These are phyloP conservation scores for Drosophila atripex DNA, from an alignment of 2,888 invertebrate species.

Conservation along the genomic window DNA sequence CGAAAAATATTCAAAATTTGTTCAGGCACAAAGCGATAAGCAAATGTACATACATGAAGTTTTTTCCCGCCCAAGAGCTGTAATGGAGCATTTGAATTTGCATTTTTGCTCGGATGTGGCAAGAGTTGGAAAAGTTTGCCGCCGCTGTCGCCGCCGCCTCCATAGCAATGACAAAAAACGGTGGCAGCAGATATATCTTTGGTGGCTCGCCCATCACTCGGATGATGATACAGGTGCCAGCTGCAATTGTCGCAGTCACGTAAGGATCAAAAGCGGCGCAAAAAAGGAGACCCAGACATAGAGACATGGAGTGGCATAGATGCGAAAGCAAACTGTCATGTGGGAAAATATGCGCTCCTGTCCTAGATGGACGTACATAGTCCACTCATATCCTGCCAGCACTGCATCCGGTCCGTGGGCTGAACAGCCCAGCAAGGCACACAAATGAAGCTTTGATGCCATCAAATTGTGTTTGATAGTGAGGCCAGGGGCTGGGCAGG, in stretches of 20 bases:
- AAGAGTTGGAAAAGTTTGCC: conserved; percentile 36
- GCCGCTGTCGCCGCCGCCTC: conserved; percentile 15
- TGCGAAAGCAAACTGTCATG: conserved; percentile 36
- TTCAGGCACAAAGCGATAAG: conserved; percentile 56
- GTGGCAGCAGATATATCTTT: conserved; percentile 14
- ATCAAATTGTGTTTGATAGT: conserved; percentile 43
- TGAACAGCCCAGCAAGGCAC: conserved; percentile 10
- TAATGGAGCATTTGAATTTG: conserved; percentile 74
- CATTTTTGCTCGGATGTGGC: conserved; percentile 44
- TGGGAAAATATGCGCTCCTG: conserved; percentile 41
- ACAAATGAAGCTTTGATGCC: conserved; percentile 53
- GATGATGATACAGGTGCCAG: conserved; percentile 58
- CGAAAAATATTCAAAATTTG: conserved; percentile 59
- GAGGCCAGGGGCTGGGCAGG: conserved; percentile 1
- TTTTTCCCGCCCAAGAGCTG: conserved; percentile 36
- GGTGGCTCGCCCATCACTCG: conserved; percentile 4
- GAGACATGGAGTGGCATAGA: conserved; percentile 19
- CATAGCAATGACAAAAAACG: conserved; percentile 29
- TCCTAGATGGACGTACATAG: conserved; percentile 24
- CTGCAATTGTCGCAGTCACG: conserved; percentile 71
- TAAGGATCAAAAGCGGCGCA: conserved; percentile 64
- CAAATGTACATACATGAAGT: conserved; percentile 44
- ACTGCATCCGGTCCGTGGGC: conserved; percentile 54
- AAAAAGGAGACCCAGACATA: conserved; percentile 29
- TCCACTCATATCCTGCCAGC: conserved; percentile 70